These are phyloP conservation scores for Oreocharis arfaki DNA, from an alignment of 2,113 vertebrate genomes.

Conservation along the genomic window DNA sequence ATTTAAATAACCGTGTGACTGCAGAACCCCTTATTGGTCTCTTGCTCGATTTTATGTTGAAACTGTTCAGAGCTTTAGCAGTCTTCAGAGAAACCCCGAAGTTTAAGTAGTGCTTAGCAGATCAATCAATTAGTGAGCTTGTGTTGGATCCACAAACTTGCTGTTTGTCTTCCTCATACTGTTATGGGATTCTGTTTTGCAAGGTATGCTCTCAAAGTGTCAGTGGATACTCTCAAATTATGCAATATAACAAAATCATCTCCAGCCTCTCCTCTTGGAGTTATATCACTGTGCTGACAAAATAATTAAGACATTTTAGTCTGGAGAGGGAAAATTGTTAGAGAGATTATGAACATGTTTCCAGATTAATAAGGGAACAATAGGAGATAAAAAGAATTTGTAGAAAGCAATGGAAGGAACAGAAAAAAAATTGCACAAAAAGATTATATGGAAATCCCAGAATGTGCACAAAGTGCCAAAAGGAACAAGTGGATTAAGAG, in stretches of 20 bases:
- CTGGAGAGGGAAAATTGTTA: not conserved
- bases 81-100: not conserved
- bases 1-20: not conserved
- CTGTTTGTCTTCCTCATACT: not conserved
- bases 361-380: not conserved
- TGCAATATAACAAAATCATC: fast-evolving
- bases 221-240: not conserved
- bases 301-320: not conserved
- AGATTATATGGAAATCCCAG: not conserved
- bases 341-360: not conserved
- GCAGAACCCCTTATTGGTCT: not conserved
- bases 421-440: not conserved
- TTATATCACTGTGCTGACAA: not conserved
- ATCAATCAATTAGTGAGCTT: not conserved
- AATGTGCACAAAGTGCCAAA: not conserved
- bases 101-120: not conserved
- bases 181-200: not conserved
- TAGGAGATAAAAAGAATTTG: not conserved
- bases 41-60: not conserved
- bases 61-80: not conserved
- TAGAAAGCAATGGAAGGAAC: not conserved
- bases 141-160: not conserved
- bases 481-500: not conserved
- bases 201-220: not conserved
- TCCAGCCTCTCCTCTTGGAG: not conserved